Base-by-base conservation (phyloP, 2,113 vertebrate species). In the Coreoperca whiteheadi region DNA sequence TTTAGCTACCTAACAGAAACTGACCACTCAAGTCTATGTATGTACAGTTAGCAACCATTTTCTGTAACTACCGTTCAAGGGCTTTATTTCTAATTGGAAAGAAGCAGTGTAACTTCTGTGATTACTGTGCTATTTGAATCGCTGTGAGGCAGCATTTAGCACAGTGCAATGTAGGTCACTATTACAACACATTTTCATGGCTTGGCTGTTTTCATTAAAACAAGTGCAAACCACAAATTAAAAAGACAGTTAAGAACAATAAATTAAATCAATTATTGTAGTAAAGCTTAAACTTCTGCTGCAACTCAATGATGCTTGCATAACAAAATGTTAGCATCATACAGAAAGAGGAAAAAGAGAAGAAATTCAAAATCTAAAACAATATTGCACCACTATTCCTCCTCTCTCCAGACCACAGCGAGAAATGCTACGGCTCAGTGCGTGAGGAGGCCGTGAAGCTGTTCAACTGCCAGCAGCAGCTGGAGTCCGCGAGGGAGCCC, bases 401-500 rank as follows among this genome's bases (percentile, higher is more conserved):
- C 34, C 60, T 68, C 51, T 23, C 64, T 73, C 25, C 77, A 97
- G 97, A 95, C 87, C 90, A 96, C 48, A 86, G 93, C 0, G 94
- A 95, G 48, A 94, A 92, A 63, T 95, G 98, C 85, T 99, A 99
- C 7, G 95, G 96, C 65, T 95, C 97, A 0, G 94, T 99, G 88
- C 96, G 97, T 0, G 98, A 99, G 6, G 98, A 99, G 94, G 98
- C 98, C 0, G 98, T 99, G 66, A 95, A 97, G 92, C 95, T 99
- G 79, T 99, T 99, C 94, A 96, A 98, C 94, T 97, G 97, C 2
- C 95, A 99, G 84, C 98, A 99, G 95, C 97, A 98, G 84, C 95
- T 99, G 86, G 98, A 99, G 93, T 94, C 89, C 0, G 95, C 96
- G 2, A 91, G 93, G 81, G 97, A 99, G 85, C 97, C 97, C 0